Conservation (phyloP, 2,888 invertebrate genomes). For the Drosophila peninsularis region DNA sequence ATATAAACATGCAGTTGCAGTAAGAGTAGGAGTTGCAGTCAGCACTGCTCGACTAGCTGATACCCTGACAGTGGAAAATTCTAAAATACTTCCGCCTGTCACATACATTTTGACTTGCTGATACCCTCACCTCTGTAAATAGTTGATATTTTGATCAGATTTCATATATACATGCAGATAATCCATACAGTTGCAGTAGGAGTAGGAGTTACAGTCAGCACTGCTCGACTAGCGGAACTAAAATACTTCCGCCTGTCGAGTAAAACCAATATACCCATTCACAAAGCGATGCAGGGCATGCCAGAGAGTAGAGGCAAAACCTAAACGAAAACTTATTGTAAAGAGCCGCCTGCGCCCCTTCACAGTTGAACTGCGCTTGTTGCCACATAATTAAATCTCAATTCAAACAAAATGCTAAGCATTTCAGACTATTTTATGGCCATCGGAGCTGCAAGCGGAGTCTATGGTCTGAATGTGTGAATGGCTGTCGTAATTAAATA, state of each 20-base stretch:
- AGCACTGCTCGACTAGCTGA: background rate
- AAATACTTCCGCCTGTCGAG: too few species aligned
- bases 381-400: slow-evolving; percentile 81
- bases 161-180: too few species aligned
- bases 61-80: too few species aligned
- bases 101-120: too few species aligned
- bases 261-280: background rate
- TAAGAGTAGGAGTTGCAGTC: too few species aligned
- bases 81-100: too few species aligned
- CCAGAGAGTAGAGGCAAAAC: slow-evolving; percentile 10
- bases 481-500: slow-evolving; percentile 5
- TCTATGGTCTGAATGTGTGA: background rate
- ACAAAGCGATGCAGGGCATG: background rate
- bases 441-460: slow-evolving; percentile 34
- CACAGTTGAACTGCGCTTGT: slow-evolving; percentile 51
- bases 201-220: too few species aligned
- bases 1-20: too few species aligned
- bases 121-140: background rate
- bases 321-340: slow-evolving; percentile 43
- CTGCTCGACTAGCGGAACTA: too few species aligned
- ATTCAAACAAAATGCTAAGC: slow-evolving; percentile 77
- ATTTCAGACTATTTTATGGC: slow-evolving; percentile 73
- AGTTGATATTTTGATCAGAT: background rate
- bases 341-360: slow-evolving; percentile 28
- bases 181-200: too few species aligned